Base-by-base conservation (phyloP, 1,140 invertebrate genomes). In the Trichonephila clavata region DNA sequence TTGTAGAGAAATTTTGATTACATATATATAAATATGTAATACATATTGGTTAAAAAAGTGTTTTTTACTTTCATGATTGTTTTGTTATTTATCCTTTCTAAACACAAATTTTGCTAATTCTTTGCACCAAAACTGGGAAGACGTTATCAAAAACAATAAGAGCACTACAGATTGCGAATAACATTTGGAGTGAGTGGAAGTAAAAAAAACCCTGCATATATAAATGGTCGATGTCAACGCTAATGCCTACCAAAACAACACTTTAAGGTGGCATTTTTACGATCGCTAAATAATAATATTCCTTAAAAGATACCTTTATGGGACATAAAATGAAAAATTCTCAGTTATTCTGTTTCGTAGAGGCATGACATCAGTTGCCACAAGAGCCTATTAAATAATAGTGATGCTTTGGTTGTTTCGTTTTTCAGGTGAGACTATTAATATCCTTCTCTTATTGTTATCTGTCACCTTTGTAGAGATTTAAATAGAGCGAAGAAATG, bases 91-190 rank as follows among this genome's bases (percentile, higher is more conserved):
- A 7, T 24, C 63, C 8, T n/a, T 13, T n/a, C 6, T 13, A 7
- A n/a, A 7, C 1, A 68, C 0, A 13, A 10, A 3, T 1, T 14
- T 27, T 3, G 1, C 5, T 24, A 0, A 1, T 68, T 2, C 7
- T 65, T 65, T 65, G 21, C 21, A 10, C 16, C 4, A 0, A 20
- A 18, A 21, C 16, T 5, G 5, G 16, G 60, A 18, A 18, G 5
- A 18, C 13, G 16, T 21, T 14, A 0, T 0, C 16, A 18, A 68
- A 68, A 68, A 68, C 8, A 27, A 13, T 27, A 27, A 68, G n/a
- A 65, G 6, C 7, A 63, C 60, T 65, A 20, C 7, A 65, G 21
- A 24, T 27, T 27, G 10, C 65, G 0, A n/a, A 10, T 27, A 24
- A n/a, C 3, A 68, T 13, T 24, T 7, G 24, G 10, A 14, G n/a